Base-by-base conservation (phyloP, 1,140 invertebrate genomes). In the Hypothenemus hampei region DNA sequence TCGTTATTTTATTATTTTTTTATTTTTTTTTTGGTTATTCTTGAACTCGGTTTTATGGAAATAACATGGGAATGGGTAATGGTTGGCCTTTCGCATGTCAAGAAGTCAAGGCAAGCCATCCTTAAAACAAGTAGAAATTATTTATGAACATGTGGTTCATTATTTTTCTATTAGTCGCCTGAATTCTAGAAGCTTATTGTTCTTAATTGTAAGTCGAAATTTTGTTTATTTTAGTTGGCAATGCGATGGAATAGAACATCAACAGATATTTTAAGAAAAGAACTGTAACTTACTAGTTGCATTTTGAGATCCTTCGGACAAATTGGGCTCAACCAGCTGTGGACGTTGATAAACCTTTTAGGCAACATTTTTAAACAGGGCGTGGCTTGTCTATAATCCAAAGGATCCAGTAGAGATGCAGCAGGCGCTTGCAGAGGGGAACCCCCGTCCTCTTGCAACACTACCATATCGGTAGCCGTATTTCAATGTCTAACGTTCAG, bases 281-380 rank as follows among this genome's bases (percentile, higher is more conserved):
- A 39, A 29, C 4, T 26, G 16, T 48, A 47, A 84, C 83, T 82
- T 82, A 85, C 78, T 77, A 82, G 77, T 81, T 85, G 78, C 65
- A 79, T 75, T 74, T 81, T 81, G 46, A 86, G 75, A 69, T 86
- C 83, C 73, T 86, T 83, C 44, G 79, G 75, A 60, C 78, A 79
- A 59, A 92, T 78, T 51, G 89, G 89, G 63, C 85, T 83, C 60
- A 91, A 75, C 86, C 87, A 91, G 68, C 89, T 86, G 73, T 92
- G 89, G 67, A 91, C 77, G 76, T 87, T 89, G 69, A 91, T 87
- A 73, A 87, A 91, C 63, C 88, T 79, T 75, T 92, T 91, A 65
- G 87, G 87, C 71, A 91, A 77, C 74, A 91, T 82, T 80, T 92
- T 92, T 69, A 90, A 78, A 61, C 86, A 84, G 62, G 85, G 82